These are phyloP conservation scores for Micromesistius poutassou DNA, from an alignment of 2,797 vertebrate species.

Conservation along the genomic window DNA sequence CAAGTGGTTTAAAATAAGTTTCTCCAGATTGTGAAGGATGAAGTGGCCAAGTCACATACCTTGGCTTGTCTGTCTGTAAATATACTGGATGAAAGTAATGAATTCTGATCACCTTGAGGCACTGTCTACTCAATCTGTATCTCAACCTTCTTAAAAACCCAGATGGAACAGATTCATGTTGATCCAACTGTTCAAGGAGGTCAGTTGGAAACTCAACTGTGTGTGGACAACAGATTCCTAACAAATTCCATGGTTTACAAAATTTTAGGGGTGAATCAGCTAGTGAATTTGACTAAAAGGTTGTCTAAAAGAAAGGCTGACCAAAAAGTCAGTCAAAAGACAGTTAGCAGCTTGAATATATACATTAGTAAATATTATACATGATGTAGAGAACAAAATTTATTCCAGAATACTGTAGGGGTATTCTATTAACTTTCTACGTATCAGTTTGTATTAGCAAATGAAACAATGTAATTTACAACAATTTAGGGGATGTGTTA, in stretches of 20 bases:
- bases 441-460: not conserved
- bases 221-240: not conserved
- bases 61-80: not conserved
- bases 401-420: not conserved
- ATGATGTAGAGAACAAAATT: not conserved
- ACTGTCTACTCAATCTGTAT: not conserved
- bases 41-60: not conserved
- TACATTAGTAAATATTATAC: not conserved
- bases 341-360: not conserved
- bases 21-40: not conserved
- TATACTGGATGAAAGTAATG: slow-evolving; percentile 1
- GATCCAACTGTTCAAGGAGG: not conserved
- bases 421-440: not conserved
- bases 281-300: not conserved
- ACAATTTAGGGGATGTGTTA: too few species aligned
- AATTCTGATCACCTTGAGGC: not conserved
- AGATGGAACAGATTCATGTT: not conserved
- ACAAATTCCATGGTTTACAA: not conserved
- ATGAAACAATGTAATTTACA: not conserved
- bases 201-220: not conserved
- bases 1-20: not conserved
- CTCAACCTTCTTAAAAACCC: not conserved
- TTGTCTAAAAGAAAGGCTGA: not conserved
- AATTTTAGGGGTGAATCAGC: not conserved
- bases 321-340: not conserved